These are phyloP conservation scores for Thalassoma bifasciatum DNA, from an alignment of 2,113 vertebrate genomes.

Conservation along the genomic window DNA sequence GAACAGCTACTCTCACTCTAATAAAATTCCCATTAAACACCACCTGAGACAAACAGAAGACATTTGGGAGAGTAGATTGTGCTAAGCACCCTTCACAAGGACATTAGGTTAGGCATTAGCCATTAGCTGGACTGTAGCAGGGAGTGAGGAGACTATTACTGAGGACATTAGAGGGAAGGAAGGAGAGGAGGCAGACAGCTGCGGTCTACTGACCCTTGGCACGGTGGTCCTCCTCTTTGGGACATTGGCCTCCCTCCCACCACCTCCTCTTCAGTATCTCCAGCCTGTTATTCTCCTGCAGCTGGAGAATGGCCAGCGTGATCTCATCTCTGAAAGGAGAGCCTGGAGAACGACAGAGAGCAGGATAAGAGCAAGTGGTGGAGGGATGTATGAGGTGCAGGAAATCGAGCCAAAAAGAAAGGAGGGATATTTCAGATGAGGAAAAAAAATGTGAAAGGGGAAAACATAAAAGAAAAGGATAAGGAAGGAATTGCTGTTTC, in stretches of 20 bases:
- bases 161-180: constrained; percentile 59
- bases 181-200: constrained; percentile 50
- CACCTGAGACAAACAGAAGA: constrained; percentile 65
- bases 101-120: constrained; percentile 65
- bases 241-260: constrained; percentile 95
- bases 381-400: constrained; percentile 3
- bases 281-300: constrained; percentile 94
- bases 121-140: constrained; percentile 65
- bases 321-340: constrained; percentile 94
- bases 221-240: constrained; percentile 92
- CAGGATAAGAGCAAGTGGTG: constrained; percentile 42
- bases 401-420: constrained; percentile 3
- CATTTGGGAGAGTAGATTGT: constrained; percentile 63
- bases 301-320: constrained; percentile 92
- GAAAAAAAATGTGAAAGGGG: constrained; percentile 19
- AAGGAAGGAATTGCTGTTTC: constrained; percentile 7
- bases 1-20: constrained; percentile 33
- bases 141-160: constrained; percentile 60
- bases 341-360: constrained; percentile 76
- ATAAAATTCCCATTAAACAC: constrained; percentile 58
- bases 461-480: constrained; percentile 4
- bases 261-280: constrained; percentile 94
- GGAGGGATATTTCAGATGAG: constrained; percentile 22
- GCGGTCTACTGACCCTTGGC: constrained; percentile 87
- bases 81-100: constrained; percentile 66